phyloP scores from a whole-genome alignment of 2,113 vertebrate genomes.

The Pseudorectes ferrugineus region DNA sequence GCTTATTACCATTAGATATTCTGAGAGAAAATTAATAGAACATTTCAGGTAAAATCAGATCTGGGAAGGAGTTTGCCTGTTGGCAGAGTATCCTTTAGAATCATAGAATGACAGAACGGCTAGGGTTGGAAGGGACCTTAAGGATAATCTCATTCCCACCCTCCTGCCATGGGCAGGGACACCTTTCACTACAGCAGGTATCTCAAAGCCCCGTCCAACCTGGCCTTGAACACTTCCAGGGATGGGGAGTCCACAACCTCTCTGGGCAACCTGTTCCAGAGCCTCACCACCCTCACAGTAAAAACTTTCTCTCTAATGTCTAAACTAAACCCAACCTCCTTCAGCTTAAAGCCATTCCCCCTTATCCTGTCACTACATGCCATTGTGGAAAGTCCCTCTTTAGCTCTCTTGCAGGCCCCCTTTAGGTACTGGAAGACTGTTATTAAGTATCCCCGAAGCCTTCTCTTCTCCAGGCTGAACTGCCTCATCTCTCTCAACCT shows the following conservation, averaged over 20 bases:
- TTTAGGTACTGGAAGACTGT: background rate
- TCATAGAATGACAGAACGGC: background rate
- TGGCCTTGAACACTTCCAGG: background rate
- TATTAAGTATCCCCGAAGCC: background rate
- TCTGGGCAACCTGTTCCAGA: background rate
- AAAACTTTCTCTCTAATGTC: background rate
- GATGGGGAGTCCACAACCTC: background rate
- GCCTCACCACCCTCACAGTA: background rate
- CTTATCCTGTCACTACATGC: background rate
- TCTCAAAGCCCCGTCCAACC: background rate
- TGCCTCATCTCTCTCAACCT: background rate
- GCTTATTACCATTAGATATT: background rate
- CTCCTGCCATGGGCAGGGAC: background rate
- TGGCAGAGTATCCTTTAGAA: background rate
- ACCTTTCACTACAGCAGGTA: background rate
- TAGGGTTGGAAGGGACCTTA: background rate
- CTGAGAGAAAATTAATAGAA: background rate
- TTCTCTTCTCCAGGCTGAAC: background rate
- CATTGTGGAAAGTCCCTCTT: background rate
- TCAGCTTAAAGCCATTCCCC: background rate
- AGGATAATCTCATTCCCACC: background rate
- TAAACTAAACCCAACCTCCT: background rate
- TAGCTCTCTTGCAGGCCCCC: background rate
- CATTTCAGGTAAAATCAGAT: background rate
- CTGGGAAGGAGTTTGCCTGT: background rate